phyloP scores from a whole-genome alignment of 1,140 invertebrate genomes.

The Ridgeia piscesae region DNA sequence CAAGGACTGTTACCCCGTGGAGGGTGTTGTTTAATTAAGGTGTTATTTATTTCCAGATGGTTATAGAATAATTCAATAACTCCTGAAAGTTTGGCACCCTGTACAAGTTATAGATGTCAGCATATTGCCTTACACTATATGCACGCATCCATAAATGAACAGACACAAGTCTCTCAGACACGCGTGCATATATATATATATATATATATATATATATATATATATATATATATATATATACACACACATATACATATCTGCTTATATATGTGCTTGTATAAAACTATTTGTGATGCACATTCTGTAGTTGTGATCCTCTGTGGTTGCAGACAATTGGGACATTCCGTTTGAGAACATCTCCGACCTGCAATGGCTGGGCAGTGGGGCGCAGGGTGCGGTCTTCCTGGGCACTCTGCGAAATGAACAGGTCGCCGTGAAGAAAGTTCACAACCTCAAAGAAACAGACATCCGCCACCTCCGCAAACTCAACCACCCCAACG shows the following conservation, averaged over 20 bases:
- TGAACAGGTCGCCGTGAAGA: slow-evolving; percentile 89
- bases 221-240: no score
- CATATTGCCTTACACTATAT: no score
- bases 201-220: no score
- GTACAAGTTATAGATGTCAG: no score
- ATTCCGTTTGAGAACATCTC: slow-evolving; percentile 91
- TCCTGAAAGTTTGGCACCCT: no score
- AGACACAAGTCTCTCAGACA: no score
- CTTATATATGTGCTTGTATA: neutral
- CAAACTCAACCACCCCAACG: slow-evolving; percentile 94
- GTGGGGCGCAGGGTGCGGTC: slow-evolving; percentile 94
- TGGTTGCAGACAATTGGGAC: slow-evolving; percentile 72
- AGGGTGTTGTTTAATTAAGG: no score
- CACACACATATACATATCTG: neutral
- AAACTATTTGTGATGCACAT: neutral
- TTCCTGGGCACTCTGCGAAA: slow-evolving; percentile 79
- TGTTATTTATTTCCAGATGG: no score
- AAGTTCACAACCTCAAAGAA: slow-evolving; percentile 90
- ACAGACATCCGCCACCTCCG: slow-evolving; percentile 92
- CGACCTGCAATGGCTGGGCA: slow-evolving; percentile 89
- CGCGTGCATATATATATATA: no score
- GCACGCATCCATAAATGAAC: no score
- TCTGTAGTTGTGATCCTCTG: neutral
- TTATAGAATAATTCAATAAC: no score
- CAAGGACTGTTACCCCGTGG: no score